phyloP scores from a whole-genome alignment of 2,888 invertebrate genomes.

The Nephrotoma guestfalica region DNA sequence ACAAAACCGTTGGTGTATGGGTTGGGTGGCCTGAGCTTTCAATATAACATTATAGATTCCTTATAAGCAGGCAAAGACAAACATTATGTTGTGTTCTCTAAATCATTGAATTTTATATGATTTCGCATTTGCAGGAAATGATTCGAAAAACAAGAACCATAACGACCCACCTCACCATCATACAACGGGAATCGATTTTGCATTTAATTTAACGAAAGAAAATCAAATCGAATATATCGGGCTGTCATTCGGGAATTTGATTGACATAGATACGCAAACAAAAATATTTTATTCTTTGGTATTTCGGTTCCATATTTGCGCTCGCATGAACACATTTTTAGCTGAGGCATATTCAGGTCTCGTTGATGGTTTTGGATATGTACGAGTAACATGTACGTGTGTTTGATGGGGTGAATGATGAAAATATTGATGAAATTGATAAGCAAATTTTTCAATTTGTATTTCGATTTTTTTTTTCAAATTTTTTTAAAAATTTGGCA shows the following conservation, averaged over 20 bases:
- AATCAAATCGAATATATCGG: not conserved
- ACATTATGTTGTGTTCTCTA: not conserved
- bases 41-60: no score
- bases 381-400: not conserved
- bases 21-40: no score
- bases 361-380: no score
- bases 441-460: not conserved
- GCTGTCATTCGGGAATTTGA: not conserved
- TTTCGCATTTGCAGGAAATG: not conserved
- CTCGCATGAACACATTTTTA: not conserved
- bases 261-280: not conserved
- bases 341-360: no score
- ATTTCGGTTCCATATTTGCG: not conserved
- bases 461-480: not conserved
- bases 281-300: not conserved
- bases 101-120: not conserved
- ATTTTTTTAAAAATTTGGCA: not conserved
- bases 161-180: not conserved
- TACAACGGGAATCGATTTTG: not conserved
- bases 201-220: not conserved
- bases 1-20: not conserved
- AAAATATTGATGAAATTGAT: not conserved
- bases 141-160: not conserved
- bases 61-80: no score
- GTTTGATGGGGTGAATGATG: not conserved